Percentiles rank a stretch among this genome's conserved stretches.
Evolutionary conservation across 2,888 invertebrate species (phyloP).

Genomic region (Agrotis clavis): DNA sequence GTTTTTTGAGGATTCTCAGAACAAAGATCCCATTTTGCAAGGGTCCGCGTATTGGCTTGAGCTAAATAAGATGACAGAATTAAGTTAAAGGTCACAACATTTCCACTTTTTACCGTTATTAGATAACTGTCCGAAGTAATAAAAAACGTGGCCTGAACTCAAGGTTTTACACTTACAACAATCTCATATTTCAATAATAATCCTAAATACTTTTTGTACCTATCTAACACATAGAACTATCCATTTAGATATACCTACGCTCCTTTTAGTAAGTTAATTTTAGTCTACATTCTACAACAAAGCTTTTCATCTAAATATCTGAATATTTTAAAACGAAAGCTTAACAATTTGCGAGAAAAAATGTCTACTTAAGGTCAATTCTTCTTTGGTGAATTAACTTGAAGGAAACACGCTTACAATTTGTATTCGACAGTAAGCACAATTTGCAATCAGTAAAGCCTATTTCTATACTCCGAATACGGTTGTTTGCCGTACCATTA

Average conservation of each 20-base stretch:
- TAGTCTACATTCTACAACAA: constrained; percentile 47
- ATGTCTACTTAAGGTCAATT: constrained; percentile 79
- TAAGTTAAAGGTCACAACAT: constrained; percentile 3
- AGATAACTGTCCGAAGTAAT: neutral
- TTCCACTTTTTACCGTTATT: constrained; percentile 1
- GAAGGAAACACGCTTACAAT: constrained; percentile 83
- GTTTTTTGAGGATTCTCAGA: constrained; percentile 44
- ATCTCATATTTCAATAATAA: too few species aligned
- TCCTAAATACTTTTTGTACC: too few species aligned
- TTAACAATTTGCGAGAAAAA: constrained; percentile 72
- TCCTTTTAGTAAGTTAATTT: constrained; percentile 39
- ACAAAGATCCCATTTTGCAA: constrained; percentile 39
- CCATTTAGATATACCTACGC: too few species aligned
- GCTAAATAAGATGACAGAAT: constrained; percentile 13
- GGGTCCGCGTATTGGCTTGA: constrained; percentile 13
- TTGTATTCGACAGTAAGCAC: constrained; percentile 86
- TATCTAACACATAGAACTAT: too few species aligned
- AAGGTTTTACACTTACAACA: neutral
- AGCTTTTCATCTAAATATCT: constrained; percentile 55
- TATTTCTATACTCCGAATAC: constrained; percentile 77
- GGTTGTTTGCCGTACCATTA: constrained; percentile 79
- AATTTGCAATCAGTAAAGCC: constrained; percentile 88
- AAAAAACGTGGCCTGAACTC: neutral
- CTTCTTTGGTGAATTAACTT: constrained; percentile 80
- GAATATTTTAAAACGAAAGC: constrained; percentile 65